phyloP scores from a whole-genome alignment of 2,888 invertebrate species.

The Heliconius ismenius region DNA sequence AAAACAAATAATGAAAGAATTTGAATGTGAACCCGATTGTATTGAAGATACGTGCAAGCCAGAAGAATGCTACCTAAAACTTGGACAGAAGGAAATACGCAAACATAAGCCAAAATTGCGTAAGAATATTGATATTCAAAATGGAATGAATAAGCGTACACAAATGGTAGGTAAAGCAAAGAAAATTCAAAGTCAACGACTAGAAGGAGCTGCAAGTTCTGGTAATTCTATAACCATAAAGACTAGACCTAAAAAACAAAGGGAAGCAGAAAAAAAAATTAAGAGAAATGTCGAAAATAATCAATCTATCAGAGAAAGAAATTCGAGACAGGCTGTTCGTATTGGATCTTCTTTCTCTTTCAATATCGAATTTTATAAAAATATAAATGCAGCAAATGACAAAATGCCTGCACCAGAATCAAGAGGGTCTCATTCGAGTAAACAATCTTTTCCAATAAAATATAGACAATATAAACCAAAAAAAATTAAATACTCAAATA shows the following conservation, averaged over 20 bases:
- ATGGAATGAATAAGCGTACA: conserved; percentile 12
- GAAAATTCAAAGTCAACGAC: neutral
- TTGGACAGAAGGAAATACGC: neutral
- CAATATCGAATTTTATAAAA: conserved; percentile 53
- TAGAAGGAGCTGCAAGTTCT: neutral
- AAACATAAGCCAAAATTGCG: conserved; percentile 4
- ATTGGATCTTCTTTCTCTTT: conserved; percentile 54
- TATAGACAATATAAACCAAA: conserved; percentile 9
- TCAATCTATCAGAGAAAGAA: conserved; percentile 28
- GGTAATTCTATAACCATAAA: conserved; percentile 4
- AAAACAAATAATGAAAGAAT: conserved; percentile 48
- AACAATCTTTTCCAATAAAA: conserved; percentile 7
- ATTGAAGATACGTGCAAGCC: conserved; percentile 49
- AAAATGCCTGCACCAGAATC: neutral
- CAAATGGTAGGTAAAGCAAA: conserved; percentile 16
- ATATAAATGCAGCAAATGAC: conserved; percentile 36
- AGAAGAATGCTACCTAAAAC: conserved; percentile 51
- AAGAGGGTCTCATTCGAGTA: conserved; percentile 4
- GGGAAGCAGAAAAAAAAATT: neutral
- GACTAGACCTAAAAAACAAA: conserved; percentile 16
- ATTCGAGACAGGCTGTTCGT: conserved; percentile 48
- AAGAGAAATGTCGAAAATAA: conserved; percentile 4
- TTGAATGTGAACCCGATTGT: conserved; percentile 50
- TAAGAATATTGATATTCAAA: neutral
- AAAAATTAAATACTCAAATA: conserved; percentile 13